Evolutionary conservation across 2,113 vertebrate genomes (phyloP).

Genomic region (Siniperca chuatsi): DNA sequence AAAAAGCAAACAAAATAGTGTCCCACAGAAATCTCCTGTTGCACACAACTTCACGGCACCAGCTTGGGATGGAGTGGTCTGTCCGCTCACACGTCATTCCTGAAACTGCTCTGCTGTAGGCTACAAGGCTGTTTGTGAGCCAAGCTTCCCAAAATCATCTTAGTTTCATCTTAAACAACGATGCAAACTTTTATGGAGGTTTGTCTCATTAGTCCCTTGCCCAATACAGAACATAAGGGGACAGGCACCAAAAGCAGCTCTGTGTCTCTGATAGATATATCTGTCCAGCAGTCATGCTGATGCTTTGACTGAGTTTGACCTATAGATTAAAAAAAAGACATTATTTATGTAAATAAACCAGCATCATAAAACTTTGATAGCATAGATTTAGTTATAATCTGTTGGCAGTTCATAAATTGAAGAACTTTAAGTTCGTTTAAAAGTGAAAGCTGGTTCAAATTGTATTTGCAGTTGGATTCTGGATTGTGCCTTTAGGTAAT

Average conservation of each 20-base stretch:
- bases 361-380: background rate
- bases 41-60: background rate
- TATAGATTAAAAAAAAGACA: background rate
- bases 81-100: background rate
- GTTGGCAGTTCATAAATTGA: too few species aligned
- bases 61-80: background rate
- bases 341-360: background rate
- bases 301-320: background rate
- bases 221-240: background rate
- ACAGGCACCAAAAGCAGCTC: background rate
- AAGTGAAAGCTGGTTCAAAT: background rate
- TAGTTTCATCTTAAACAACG: background rate
- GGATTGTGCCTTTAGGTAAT: background rate
- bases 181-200: background rate
- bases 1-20: constrained; percentile 29
- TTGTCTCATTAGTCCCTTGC: background rate
- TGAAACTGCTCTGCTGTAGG: background rate
- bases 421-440: background rate
- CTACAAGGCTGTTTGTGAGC: background rate
- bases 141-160: background rate
- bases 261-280: background rate
- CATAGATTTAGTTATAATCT: background rate
- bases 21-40: constrained; percentile 15
- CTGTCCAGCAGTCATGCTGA: background rate
- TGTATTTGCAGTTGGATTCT: background rate